Evolutionary conservation across 2,888 invertebrate genomes (phyloP).

Genomic region (Antitype chi): DNA sequence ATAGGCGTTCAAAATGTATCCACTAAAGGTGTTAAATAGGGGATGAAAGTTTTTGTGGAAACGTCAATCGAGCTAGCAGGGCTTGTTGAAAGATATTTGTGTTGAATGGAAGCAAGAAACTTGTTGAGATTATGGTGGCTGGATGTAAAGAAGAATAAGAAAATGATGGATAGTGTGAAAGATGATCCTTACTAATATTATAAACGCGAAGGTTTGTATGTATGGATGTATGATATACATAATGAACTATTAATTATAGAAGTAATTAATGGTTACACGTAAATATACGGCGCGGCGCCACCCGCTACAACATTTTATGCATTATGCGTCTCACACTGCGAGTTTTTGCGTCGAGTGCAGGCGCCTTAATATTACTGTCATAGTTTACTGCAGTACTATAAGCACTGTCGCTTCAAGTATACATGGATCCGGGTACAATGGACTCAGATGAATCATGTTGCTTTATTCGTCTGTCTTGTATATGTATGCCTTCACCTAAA

Average conservation of each 20-base stretch:
- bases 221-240: too few species aligned
- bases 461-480: conserved; percentile 18
- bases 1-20: not conserved
- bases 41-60: not conserved
- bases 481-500: not conserved
- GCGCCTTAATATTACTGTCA: not conserved
- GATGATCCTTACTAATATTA: too few species aligned
- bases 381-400: not conserved
- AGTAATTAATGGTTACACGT: too few species aligned
- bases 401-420: conserved; percentile 21
- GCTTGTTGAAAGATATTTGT: not conserved
- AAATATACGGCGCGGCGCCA: too few species aligned
- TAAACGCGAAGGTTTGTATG: too few species aligned
- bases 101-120: not conserved
- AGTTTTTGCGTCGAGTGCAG: not conserved
- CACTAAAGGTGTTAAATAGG: not conserved
- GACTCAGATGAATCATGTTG: conserved; percentile 30
- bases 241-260: too few species aligned
- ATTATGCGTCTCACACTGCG: not conserved
- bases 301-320: conserved; percentile 6
- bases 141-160: not conserved
- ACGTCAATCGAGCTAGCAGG: not conserved
- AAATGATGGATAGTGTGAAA: not conserved
- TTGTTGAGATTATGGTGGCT: not conserved
- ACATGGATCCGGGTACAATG: conserved; percentile 39